Evolutionary conservation across 2,797 vertebrate genomes (phyloP).

Genomic region (Platalea minor): DNA sequence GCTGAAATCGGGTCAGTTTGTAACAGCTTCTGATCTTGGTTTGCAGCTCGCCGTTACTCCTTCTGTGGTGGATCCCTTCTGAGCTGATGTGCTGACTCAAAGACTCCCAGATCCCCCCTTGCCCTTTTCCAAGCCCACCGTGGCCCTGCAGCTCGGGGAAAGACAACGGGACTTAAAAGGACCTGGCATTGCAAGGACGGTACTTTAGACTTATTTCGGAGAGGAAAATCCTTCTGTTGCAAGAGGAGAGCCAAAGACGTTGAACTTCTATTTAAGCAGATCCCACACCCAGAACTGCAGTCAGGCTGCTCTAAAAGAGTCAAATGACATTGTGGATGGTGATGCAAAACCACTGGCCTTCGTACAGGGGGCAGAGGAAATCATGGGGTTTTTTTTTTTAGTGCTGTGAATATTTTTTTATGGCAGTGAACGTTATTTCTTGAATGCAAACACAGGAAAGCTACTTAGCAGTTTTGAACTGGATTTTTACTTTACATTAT

Average conservation of each 20-base stretch:
- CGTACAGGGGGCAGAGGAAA: constrained; percentile 13
- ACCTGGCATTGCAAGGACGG: constrained; percentile 33
- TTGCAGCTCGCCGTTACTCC: constrained; percentile 91
- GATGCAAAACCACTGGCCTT: constrained; percentile 45
- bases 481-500: constrained; percentile 48
- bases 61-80: constrained; percentile 89
- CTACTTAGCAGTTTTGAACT: constrained; percentile 43
- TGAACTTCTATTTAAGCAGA: constrained; percentile 37
- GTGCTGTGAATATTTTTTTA: constrained; percentile 73
- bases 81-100: constrained; percentile 83
- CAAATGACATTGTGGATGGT: neutral
- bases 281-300: constrained; percentile 22
- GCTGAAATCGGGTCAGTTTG: constrained; percentile 79
- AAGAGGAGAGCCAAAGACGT: constrained; percentile 53
- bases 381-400: neutral
- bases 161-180: constrained; percentile 66
- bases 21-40: constrained; percentile 95
- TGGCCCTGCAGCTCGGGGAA: constrained; percentile 55
- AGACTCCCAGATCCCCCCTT: constrained; percentile 50
- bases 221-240: neutral
- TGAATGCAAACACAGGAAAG: neutral
- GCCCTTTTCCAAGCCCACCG: constrained; percentile 51
- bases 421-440: constrained; percentile 60
- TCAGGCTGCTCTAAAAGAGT: constrained; percentile 24
- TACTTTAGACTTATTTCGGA: neutral